phyloP scores from a whole-genome alignment of 2,113 vertebrate genomes.

The Fulmarus glacialis region DNA sequence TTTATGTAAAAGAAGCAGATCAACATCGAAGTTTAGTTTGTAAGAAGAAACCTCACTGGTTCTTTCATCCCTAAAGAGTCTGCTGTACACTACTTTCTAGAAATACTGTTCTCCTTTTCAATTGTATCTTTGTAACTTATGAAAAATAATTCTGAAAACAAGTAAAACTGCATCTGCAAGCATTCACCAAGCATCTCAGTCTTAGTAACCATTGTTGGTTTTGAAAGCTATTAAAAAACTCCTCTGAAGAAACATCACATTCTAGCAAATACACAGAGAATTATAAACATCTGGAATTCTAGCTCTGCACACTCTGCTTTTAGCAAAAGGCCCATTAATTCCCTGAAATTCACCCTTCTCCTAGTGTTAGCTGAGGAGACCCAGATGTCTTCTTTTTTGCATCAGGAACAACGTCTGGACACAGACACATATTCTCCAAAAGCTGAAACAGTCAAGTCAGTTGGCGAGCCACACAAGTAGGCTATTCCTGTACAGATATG shows the following conservation, averaged over 20 bases:
- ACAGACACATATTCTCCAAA: not conserved
- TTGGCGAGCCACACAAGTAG: not conserved
- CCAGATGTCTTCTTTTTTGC: not conserved
- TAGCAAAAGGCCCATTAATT: not conserved
- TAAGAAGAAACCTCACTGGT: not conserved
- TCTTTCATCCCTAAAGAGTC: not conserved
- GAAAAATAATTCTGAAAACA: not conserved
- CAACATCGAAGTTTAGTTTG: not conserved
- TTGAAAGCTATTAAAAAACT: not conserved
- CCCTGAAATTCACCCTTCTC: not conserved
- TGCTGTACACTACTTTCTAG: not conserved
- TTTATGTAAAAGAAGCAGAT: not conserved
- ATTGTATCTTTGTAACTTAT: not conserved
- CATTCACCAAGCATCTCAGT: fast-evolving
- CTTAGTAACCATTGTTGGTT: not conserved
- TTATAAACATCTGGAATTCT: constrained; percentile 17
- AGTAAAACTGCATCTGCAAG: not conserved
- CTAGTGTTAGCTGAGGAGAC: not conserved
- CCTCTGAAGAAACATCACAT: not conserved
- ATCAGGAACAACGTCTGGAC: not conserved
- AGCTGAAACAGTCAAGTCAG: not conserved
- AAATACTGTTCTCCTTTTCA: not conserved
- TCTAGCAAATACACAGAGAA: not conserved
- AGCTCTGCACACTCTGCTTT: not conserved
- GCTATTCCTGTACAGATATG: not conserved